Evolutionary conservation across 2,888 invertebrate genomes (phyloP), one percentile per base, ranked within the genome.

Genomic region (Mamestra brassicae): DNA sequence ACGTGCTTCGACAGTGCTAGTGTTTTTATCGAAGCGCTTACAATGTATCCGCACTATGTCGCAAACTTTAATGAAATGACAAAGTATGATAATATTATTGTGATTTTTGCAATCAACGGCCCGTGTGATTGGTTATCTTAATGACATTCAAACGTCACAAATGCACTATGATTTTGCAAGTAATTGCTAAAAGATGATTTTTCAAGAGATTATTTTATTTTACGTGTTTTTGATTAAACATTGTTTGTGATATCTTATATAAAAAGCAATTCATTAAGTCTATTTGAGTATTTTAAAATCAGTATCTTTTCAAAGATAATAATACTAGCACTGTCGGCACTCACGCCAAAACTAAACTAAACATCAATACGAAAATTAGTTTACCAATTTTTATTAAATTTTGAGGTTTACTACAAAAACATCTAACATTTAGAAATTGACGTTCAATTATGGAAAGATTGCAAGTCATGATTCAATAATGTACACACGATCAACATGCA

Each of bases 351-450:
- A 68, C 75, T 76, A 83, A 86, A 77, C 83, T 82, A 85, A 86
- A 77, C 80, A 88, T 76, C 64, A 78, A 89, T 82, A 85, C 84
- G 76, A 88, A 85, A 83, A 83, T 76, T 64, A 76, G 83, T 85
- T 89, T 84, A 81, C 69, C 58, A 81, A 67, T 89, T 88, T 90
- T 90, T 88, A 87, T 89, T 88, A 52, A 63, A 70, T 61, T 76
- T 71, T 75, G 75, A 85, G 77, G 62, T 74, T 80, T 83, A 83
- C 80, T 84, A 84, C 78, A 85, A 86, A 86, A 88, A 88, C 85
- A 89, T 82, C 84, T 88, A 87, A 89, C 88, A 87, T 79, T 80
- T 66, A 88, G 74, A 88, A 89, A 88, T 88, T 88, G 87, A 88
- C 89, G 80, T 81, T 67, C 26, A 78, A 75, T 71, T 71, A 58